Evolutionary conservation across 2,797 vertebrate genomes (phyloP).

Genomic region (Muscicapa comitata): DNA sequence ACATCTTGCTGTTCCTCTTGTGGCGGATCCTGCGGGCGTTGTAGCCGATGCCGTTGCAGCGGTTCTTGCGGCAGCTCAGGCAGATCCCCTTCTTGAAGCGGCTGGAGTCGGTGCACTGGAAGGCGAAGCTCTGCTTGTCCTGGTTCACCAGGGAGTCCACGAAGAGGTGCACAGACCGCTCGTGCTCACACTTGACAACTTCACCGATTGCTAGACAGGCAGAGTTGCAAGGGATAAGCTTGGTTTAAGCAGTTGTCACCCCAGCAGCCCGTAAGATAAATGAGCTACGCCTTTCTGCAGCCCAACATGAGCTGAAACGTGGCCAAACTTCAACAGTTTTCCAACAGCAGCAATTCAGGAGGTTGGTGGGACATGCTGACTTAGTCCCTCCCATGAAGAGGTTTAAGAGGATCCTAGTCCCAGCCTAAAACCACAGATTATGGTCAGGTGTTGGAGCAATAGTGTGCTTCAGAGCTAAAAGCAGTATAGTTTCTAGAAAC

Average conservation of each 20-base stretch:
- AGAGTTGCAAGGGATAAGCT: not conserved
- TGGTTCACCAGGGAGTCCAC: conserved; percentile 92
- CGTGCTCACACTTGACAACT: conserved; percentile 90
- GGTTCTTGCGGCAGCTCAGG: conserved; percentile 95
- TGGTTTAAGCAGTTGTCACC: not conserved
- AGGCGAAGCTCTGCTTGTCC: conserved; percentile 90
- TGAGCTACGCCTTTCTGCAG: not conserved
- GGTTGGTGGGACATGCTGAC: not conserved
- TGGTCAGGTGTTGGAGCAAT: not conserved
- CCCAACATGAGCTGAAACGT: fast-evolving
- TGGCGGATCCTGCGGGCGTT: conserved; percentile 84
- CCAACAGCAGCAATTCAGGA: not conserved
- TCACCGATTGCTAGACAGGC: conserved; percentile 82
- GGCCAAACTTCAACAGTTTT: not conserved
- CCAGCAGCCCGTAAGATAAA: not conserved
- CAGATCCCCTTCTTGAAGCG: conserved; percentile 97
- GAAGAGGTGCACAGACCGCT: conserved; percentile 91
- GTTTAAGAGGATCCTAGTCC: not conserved
- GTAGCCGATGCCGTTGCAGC: conserved; percentile 94
- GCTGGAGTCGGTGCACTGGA: conserved; percentile 86
- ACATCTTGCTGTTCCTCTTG: conserved; percentile 92
- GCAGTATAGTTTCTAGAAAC: not conserved
- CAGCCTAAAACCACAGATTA: not conserved
- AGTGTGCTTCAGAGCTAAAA: not conserved
- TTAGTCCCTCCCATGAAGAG: not conserved